phyloP scores from a whole-genome alignment of 2,888 invertebrate genomes.

The Gastrophysa polygoni region DNA sequence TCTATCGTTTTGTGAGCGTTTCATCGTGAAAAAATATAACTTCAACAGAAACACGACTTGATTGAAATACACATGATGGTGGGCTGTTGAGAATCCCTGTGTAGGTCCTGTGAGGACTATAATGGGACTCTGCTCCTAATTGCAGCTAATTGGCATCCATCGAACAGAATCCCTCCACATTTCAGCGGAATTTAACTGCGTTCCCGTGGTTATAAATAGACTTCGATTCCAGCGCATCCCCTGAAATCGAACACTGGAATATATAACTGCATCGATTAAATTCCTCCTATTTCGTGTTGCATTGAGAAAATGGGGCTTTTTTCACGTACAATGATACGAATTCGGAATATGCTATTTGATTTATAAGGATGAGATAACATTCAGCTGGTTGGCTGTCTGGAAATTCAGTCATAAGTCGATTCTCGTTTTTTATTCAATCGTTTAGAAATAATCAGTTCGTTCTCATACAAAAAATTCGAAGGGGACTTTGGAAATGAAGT shows the following conservation, averaged over 20 bases:
- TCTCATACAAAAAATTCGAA: too few species aligned
- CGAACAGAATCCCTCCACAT: conserved; percentile 24
- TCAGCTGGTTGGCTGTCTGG: neutral
- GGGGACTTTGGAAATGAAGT: too few species aligned
- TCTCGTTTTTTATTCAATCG: neutral
- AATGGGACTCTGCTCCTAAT: too few species aligned
- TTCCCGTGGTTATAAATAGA: conserved; percentile 25
- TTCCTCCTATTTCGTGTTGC: conserved; percentile 49
- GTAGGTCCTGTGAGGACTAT: too few species aligned
- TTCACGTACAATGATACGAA: conserved; percentile 24
- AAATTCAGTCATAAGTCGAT: neutral
- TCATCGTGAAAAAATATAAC: too few species aligned
- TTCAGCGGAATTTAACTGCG: conserved; percentile 22
- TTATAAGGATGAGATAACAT: neutral
- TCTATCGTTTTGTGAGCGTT: too few species aligned
- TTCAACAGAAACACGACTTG: too few species aligned
- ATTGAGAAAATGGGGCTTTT: conserved; percentile 35
- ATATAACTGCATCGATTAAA: conserved; percentile 51
- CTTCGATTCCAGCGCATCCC: conserved; percentile 19
- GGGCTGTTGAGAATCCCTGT: too few species aligned
- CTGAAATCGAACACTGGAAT: conserved; percentile 40
- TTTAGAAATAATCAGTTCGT: too few species aligned
- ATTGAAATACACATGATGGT: too few species aligned
- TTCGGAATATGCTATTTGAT: neutral
- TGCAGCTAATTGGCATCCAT: conserved; percentile 23